A percentile compares a stretch with the other conserved stretches of the same genome.
phyloP scores from a whole-genome alignment of 2,113 vertebrate species.

The Acrocephalus kingi region DNA sequence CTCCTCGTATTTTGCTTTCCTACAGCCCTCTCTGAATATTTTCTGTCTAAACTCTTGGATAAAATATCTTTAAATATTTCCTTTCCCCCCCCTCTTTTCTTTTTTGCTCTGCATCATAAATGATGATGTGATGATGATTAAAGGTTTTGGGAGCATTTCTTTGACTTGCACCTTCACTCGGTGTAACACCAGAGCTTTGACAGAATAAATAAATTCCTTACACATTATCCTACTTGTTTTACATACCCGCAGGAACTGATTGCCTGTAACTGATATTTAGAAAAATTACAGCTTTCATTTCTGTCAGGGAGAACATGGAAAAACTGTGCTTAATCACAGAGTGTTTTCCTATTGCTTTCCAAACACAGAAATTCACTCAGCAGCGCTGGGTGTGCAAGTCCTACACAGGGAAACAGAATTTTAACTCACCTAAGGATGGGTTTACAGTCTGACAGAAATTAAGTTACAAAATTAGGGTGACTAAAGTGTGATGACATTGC shows the following conservation, averaged over 20 bases:
- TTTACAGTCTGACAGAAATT: neutral
- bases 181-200: neutral
- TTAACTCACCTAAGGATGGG: neutral
- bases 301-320: neutral
- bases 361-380: neutral
- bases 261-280: neutral
- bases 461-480: neutral
- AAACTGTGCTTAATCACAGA: neutral
- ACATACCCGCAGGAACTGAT: neutral
- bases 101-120: neutral
- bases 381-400: neutral
- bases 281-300: conserved; percentile 7
- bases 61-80: neutral
- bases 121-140: neutral
- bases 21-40: neutral
- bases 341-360: neutral
- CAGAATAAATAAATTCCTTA: neutral
- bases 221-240: neutral
- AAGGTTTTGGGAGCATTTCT: neutral
- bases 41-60: neutral
- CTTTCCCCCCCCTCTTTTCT: fast-evolving
- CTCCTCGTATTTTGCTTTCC: neutral
- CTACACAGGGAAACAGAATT: neutral
- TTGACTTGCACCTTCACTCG: neutral
- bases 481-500: neutral